These are phyloP conservation scores for Polyodon spathula DNA, from an alignment of 2,113 vertebrate species.

Conservation along the genomic window DNA sequence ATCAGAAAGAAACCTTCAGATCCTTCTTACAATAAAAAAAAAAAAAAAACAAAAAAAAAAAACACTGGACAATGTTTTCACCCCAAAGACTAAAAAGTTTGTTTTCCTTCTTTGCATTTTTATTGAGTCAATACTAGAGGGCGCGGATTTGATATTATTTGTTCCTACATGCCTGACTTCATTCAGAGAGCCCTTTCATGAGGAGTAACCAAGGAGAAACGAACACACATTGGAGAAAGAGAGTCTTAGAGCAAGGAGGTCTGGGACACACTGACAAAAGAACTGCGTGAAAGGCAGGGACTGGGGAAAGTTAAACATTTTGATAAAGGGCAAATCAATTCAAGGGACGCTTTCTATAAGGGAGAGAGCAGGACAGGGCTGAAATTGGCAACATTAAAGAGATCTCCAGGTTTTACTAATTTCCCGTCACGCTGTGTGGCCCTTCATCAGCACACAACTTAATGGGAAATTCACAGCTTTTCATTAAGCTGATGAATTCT, in stretches of 20 bases:
- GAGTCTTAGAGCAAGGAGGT: conserved; percentile 23
- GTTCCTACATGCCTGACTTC: conserved; percentile 47
- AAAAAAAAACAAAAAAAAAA: neutral
- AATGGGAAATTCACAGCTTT: too few species aligned
- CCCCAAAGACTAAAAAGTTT: neutral
- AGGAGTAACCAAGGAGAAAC: conserved; percentile 28
- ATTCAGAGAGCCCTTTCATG: conserved; percentile 46
- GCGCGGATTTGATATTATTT: conserved; percentile 52
- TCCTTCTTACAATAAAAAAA: neutral
- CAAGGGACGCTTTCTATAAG: neutral
- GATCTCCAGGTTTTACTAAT: conserved; percentile 31
- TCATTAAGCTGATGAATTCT: too few species aligned
- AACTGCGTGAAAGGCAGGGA: conserved; percentile 31
- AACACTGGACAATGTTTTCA: neutral
- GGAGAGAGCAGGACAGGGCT: conserved; percentile 40
- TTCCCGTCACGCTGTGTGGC: conserved; percentile 57
- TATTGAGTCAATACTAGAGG: conserved; percentile 17
- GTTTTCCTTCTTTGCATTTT: neutral
- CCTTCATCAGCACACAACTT: conserved; percentile 50
- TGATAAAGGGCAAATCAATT: conserved; percentile 40
- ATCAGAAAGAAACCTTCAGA: neutral
- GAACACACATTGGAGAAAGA: conserved; percentile 31
- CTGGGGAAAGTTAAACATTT: conserved; percentile 58
- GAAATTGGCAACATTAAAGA: conserved; percentile 22
- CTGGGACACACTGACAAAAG: conserved; percentile 28